Evolutionary conservation across 2,888 invertebrate species (phyloP).

Genomic region (Macrophya alboannulata): DNA sequence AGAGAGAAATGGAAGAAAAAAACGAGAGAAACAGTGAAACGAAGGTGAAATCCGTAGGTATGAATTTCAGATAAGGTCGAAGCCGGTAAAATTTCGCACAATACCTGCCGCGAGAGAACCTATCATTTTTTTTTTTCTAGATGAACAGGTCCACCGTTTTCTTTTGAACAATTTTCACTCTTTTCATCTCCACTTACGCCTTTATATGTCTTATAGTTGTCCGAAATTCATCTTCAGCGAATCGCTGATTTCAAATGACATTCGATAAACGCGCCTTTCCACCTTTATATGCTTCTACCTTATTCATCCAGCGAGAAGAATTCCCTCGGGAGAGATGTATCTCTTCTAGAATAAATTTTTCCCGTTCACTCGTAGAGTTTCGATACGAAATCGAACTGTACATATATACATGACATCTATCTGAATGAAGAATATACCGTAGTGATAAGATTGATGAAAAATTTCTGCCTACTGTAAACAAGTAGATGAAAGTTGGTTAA

Average conservation of each 20-base stretch:
- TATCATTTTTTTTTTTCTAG: background rate
- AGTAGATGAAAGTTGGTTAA: background rate
- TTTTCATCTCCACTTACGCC: background rate
- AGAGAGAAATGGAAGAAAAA: conserved; percentile 6
- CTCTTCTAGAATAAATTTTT: background rate
- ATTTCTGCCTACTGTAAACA: background rate
- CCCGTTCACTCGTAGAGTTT: background rate
- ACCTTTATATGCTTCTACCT: background rate
- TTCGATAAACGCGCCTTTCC: background rate
- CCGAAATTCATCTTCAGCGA: background rate
- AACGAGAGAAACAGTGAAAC: background rate
- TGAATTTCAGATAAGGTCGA: conserved; percentile 46
- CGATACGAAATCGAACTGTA: background rate
- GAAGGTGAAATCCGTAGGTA: conserved; percentile 26
- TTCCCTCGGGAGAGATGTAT: background rate
- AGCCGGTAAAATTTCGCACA: background rate
- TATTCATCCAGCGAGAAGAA: background rate
- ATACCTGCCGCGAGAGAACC: background rate
- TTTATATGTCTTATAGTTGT: background rate
- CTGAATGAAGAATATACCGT: background rate
- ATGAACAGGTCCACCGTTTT: background rate
- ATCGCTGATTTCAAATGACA: background rate
- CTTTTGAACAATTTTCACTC: background rate
- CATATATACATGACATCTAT: too few relatives aligned
- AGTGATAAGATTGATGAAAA: background rate